Conservation (phyloP, 2,113 vertebrate species). For the Menidia beryllina region DNA sequence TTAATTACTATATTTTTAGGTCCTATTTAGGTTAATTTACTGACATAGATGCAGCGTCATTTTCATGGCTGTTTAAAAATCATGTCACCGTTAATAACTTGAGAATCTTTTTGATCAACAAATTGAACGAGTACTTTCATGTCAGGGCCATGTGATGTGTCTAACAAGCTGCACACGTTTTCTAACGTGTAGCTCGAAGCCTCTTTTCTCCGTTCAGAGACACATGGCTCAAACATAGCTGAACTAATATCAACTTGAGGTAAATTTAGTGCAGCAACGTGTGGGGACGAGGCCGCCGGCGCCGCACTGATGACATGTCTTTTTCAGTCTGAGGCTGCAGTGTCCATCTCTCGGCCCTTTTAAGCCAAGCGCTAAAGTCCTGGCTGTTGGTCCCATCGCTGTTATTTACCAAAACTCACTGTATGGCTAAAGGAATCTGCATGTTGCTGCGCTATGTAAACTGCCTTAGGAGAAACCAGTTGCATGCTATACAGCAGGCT, state of each 20-base stretch:
- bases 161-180: not conserved
- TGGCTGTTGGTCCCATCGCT: not conserved
- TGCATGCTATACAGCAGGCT: slow-evolving; percentile 4
- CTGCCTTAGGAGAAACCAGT: slow-evolving; percentile 5
- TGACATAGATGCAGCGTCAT: no score
- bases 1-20: no score
- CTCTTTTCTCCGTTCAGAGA: no score
- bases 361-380: slow-evolving; percentile 20
- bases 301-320: slow-evolving; percentile 43
- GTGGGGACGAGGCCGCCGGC: slow-evolving; percentile 3
- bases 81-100: no score
- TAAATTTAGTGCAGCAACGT: not conserved
- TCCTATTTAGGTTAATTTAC: no score
- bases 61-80: no score
- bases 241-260: slow-evolving; percentile 9
- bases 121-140: no score
- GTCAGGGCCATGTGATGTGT: not conserved
- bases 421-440: slow-evolving; percentile 1
- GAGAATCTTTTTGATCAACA: no score
- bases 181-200: not conserved
- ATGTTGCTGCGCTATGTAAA: not conserved
- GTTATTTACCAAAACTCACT: slow-evolving; percentile 3
- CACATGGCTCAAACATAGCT: not conserved
- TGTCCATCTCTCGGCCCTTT: slow-evolving; percentile 40
- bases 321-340: slow-evolving; percentile 24